A percentile compares a stretch with the other conserved stretches of the same genome.
Evolutionary conservation across 2,797 vertebrate species (phyloP).

Genomic region (Periparus ater): DNA sequence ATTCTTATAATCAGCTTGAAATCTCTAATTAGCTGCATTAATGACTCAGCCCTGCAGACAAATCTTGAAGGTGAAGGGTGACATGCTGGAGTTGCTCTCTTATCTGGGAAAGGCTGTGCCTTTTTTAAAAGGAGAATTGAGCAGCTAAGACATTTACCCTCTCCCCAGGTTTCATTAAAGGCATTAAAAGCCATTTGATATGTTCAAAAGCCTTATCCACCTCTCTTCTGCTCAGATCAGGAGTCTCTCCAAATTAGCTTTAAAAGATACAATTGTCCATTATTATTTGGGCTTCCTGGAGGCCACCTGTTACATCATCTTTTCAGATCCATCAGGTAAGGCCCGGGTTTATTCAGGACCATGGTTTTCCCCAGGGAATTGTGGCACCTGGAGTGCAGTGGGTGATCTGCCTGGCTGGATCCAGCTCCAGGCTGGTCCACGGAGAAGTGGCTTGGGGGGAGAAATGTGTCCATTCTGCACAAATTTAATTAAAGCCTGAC

Average conservation of each 20-base stretch:
- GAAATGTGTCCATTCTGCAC: not conserved
- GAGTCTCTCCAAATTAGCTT: not conserved
- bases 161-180: not conserved
- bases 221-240: not conserved
- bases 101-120: not conserved
- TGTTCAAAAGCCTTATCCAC: not conserved
- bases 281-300: not conserved
- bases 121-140: not conserved
- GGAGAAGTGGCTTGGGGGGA: not conserved
- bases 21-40: constrained; percentile 56
- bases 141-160: not conserved
- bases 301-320: not conserved
- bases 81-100: not conserved
- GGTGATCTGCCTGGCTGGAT: not conserved
- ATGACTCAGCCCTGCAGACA: constrained; percentile 31
- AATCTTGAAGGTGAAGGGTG: constrained; percentile 25
- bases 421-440: not conserved
- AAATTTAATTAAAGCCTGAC: not conserved
- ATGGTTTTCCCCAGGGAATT: not conserved
- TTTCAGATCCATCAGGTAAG: not conserved
- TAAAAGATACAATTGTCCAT: not conserved
- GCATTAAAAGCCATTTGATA: not conserved
- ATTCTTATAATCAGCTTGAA: constrained; percentile 58
- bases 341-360: not conserved
- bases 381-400: rapidly evolving